Evolutionary conservation across 2,888 invertebrate genomes (phyloP).

Genomic region (Chymomyza fuscimana): DNA sequence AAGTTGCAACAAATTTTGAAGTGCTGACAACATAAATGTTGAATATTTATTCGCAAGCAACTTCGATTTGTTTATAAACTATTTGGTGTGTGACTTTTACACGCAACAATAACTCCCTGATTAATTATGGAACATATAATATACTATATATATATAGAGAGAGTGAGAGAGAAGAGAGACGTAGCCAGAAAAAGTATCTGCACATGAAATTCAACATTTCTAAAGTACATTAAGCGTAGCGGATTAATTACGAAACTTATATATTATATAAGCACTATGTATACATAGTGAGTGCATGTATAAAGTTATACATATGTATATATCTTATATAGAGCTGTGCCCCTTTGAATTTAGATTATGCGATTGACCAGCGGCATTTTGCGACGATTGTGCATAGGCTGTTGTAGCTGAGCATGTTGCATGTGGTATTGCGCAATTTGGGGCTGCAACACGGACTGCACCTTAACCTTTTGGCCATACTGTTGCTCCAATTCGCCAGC

Average conservation of each 20-base stretch:
- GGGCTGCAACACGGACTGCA: constrained; percentile 58
- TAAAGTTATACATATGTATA: neutral
- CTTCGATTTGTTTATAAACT: constrained; percentile 7
- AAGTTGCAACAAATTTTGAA: neutral
- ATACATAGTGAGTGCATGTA: too few relatives aligned
- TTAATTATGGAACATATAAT: constrained; percentile 10
- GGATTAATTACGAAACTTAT: neutral
- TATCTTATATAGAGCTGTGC: neutral
- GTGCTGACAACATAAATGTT: neutral
- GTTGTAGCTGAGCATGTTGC: constrained; percentile 31
- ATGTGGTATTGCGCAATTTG: constrained; percentile 24
- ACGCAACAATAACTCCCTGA: neutral
- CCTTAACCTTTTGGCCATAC: constrained; percentile 66
- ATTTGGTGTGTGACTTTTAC: neutral
- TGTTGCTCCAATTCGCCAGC: constrained; percentile 78
- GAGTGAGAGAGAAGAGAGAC: neutral
- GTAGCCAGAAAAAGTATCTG: neutral
- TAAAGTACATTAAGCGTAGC: neutral
- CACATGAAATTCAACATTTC: neutral
- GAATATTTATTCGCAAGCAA: constrained; percentile 24
- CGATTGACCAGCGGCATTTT: constrained; percentile 84
- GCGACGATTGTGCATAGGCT: constrained; percentile 81
- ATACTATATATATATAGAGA: constrained; percentile 6
- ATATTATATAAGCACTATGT: too few relatives aligned
- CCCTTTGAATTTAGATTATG: constrained; percentile 70